These are phyloP conservation scores for Tolypeutes matacus DNA, from an alignment of 2,797 vertebrate species.

Conservation along the genomic window DNA sequence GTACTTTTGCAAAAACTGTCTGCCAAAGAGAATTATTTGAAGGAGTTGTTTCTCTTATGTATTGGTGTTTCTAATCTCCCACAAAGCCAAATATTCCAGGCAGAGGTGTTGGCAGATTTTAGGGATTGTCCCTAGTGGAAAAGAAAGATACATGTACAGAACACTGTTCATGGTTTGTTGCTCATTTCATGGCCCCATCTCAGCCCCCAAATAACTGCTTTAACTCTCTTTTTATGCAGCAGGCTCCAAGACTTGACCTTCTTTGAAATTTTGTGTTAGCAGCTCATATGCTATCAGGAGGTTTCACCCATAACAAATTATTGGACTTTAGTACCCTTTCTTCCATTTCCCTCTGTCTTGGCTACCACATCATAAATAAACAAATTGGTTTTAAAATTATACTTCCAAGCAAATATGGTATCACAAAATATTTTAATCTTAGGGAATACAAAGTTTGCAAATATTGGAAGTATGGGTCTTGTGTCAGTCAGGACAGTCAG, in stretches of 20 bases:
- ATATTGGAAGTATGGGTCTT: no score
- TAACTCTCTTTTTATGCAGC: not conserved
- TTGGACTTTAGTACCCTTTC: not conserved
- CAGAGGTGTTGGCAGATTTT: no score
- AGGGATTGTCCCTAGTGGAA: not conserved
- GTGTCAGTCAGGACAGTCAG: no score
- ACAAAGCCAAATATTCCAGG: not conserved
- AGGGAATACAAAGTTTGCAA: no score
- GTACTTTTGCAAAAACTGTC: not conserved
- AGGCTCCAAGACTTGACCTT: not conserved
- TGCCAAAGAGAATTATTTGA: no score
- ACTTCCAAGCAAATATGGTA: not conserved
- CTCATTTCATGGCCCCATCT: not conserved
- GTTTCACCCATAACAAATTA: not conserved
- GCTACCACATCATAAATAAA: no score
- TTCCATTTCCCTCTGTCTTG: no score
- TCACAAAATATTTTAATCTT: no score
- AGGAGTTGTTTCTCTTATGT: rapidly evolving
- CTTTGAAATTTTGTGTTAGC: not conserved
- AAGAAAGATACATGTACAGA: not conserved
- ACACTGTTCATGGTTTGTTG: not conserved
- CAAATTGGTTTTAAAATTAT: no score
- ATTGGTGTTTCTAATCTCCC: not conserved
- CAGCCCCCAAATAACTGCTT: not conserved
- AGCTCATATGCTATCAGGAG: not conserved